Evolutionary conservation across 2,113 vertebrate genomes (phyloP), one percentile per base, ranked within the genome.

Genomic region (Craseonycteris thonglongyai): DNA sequence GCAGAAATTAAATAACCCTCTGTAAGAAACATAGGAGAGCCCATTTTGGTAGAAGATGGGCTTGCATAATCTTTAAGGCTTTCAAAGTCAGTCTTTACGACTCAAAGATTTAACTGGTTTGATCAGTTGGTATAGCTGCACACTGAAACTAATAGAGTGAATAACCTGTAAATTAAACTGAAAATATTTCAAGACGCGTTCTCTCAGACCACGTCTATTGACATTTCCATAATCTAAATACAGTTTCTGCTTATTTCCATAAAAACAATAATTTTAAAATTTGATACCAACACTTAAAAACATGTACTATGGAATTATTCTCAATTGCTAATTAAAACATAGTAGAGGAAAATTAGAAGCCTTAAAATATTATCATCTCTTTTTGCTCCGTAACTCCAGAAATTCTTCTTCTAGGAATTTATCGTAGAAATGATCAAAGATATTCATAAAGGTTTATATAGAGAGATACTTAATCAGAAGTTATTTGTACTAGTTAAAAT

Each of bases 321-420:
- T 91, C 26, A 16, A 90, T n/a, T 93, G 35, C 13, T 91, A 91
- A 90, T 33, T 81, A 12, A 78, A 94, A 96, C 84, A 84, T 14
- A 88, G 35, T 61, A 4, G 22, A 68, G 38, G 30, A 15, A 82
- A 96, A 88, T 85, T 56, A 88, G 14, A 33, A 90, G 3, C 4
- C 58, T 92, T 96, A 38, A 96, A 76, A 86, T 89, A 59, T 56
- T 92, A 71, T 72, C 13, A 81, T 54, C 35, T 22, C 51, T 63
- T 88, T 85, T 95, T 47, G 24, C 19, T 86, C 26, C 61, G 10
- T 68, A 74, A 88, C 18, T 93, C 19, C 40, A 83, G 35, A 42
- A 86, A 75, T 79, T 88, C 33, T 94, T 63, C 86, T 42, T 71
- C 47, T 47, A 94, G 65, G 58, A 95, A 69, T 81, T 88, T 93